Conservation (phyloP, 2,797 vertebrate species). For the Epinephelus coioides region DNA sequence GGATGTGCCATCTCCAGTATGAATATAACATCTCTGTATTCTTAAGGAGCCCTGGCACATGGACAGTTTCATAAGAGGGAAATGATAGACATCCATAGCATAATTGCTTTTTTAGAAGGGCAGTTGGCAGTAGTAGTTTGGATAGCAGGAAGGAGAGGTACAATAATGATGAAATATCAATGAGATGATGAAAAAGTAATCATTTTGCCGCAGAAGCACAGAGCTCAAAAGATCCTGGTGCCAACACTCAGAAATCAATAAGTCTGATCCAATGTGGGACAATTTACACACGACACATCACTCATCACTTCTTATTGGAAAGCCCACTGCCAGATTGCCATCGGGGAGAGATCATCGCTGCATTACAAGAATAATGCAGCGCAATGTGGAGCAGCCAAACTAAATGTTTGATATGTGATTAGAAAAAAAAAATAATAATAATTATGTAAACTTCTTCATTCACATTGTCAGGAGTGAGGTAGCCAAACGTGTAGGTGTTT, state of each 20-base stretch:
- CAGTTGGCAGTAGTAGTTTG: constrained; percentile 73
- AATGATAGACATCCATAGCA: constrained; percentile 77
- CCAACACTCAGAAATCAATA: constrained; percentile 85
- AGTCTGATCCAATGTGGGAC: constrained; percentile 82
- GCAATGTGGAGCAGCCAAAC: constrained; percentile 50
- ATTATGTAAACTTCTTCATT: constrained; percentile 34
- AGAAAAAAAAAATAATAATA: constrained; percentile 40
- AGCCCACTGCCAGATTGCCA: constrained; percentile 66
- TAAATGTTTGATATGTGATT: constrained; percentile 42
- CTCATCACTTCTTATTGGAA: constrained; percentile 80
- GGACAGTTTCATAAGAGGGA: constrained; percentile 63
- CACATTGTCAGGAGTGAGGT: constrained; percentile 17
- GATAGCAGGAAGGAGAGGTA: constrained; percentile 63
- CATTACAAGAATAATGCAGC: constrained; percentile 61
- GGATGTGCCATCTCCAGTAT: constrained; percentile 21
- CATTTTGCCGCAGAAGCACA: constrained; percentile 68
- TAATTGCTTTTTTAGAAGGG: constrained; percentile 77
- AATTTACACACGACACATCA: constrained; percentile 83
- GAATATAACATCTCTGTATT: constrained; percentile 54
- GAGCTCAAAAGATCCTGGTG: constrained; percentile 73
- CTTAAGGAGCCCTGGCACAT: constrained; percentile 55
- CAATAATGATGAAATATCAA: constrained; percentile 85
- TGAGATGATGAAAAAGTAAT: constrained; percentile 86
- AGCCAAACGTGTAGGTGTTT: constrained; percentile 27
- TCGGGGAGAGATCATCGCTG: constrained; percentile 37